Evolutionary conservation across 2,888 invertebrate genomes (phyloP), one percentile per base, ranked within the genome.

Genomic region (Bimastos eiseni): DNA sequence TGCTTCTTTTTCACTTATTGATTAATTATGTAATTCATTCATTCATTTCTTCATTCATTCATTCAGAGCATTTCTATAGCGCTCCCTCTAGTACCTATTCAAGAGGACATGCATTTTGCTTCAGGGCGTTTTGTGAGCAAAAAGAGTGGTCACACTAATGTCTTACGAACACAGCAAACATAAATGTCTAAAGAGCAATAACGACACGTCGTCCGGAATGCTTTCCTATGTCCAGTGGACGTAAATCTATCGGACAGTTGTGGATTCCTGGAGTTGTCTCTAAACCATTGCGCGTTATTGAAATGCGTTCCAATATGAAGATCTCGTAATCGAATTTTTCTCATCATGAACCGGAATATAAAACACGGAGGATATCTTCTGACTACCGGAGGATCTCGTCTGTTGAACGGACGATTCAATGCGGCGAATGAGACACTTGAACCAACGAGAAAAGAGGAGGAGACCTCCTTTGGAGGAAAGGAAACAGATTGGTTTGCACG

Each of bases 361-460:
- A 70, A 70, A n/a, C 30, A 70, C n/a, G 70, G n/a, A 70, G 70
- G 70, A 70, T 70, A n/a, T 70, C 70, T n/a, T 70, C n/a, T n/a
- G 70, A 70, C 30, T 8, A 70, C 4, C 8, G 70, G 70, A 70
- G 70, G 70, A 30, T 70, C n/a, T 70, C 30, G n/a, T 70, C 70
- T 70, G 70, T 11, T 30, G 70, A 70, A 70, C 8, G 70, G n/a
- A 70, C 6, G 70, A 70, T 70, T 70, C n/a, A 30, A 70, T 70
- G 3, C n/a, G 70, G n/a, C 30, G 70, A 70, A 70, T 70, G 30
- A n/a, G n/a, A 13, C 30, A 70, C n/a, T 70, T 70, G 30, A n/a
- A 6, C n/a, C 8, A 6, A n/a, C 30, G n/a, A n/a, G 21, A 24
- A 21, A 44, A 19, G 30, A n/a, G n/a, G 70, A n/a, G 17, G n/a